These are phyloP conservation scores for Platyscapa corneri DNA, from an alignment of 1,140 invertebrate genomes.

Conservation along the genomic window DNA sequence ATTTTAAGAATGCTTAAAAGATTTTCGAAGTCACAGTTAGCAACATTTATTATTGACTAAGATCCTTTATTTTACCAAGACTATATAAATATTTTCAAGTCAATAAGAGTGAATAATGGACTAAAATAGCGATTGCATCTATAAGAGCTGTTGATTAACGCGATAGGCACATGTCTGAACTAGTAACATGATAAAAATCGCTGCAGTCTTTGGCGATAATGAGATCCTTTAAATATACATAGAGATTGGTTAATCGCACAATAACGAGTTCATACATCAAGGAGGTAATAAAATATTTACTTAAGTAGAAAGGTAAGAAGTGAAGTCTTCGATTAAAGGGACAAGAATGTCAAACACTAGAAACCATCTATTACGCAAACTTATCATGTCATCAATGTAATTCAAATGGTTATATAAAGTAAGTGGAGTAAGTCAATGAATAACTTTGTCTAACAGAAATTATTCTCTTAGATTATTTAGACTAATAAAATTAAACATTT, in stretches of 20 bases:
- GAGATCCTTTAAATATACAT: background rate
- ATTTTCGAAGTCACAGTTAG: too few relatives aligned
- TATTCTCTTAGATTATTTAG: too few relatives aligned
- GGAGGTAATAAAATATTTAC: background rate
- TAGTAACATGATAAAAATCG: background rate
- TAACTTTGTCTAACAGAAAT: background rate
- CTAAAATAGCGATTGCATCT: background rate
- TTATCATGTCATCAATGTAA: too few relatives aligned
- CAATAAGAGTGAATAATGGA: background rate
- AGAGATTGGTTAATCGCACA: background rate
- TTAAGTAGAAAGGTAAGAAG: background rate
- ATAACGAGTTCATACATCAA: background rate
- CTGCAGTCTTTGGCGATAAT: background rate
- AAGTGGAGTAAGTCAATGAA: too few relatives aligned
- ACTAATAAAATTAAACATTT: too few relatives aligned
- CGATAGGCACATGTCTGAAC: slow-evolving; percentile 2
- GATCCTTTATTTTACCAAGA: too few relatives aligned
- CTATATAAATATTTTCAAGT: background rate
- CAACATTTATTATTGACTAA: background rate
- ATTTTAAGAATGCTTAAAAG: too few relatives aligned
- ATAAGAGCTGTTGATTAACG: background rate
- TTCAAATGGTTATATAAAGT: too few relatives aligned
- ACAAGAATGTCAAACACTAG: background rate
- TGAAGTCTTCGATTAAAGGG: background rate
- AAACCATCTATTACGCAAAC: background rate